Conservation (phyloP, 2,797 vertebrate genomes). For the Hydrolagus colliei region DNA sequence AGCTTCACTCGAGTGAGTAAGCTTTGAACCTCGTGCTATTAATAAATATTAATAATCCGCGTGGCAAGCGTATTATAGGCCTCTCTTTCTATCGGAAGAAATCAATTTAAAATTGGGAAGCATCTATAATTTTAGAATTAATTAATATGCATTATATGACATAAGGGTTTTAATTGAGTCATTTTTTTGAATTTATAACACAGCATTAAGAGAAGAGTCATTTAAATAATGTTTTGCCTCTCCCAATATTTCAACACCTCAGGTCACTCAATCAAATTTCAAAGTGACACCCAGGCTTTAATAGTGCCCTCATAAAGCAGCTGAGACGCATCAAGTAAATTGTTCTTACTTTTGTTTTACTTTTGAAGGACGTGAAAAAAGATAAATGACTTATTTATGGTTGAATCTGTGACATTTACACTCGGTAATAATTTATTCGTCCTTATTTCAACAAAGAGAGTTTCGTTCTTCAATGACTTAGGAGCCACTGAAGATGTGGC, state of each 20-base stretch:
- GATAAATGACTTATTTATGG: conserved; percentile 10
- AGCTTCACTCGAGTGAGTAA: neutral
- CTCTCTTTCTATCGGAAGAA: conserved; percentile 18
- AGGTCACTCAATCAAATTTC: neutral
- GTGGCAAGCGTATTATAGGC: conserved; percentile 26
- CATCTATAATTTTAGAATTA: conserved; percentile 9
- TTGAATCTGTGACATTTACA: conserved; percentile 24
- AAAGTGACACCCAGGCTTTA: neutral
- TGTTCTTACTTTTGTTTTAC: neutral
- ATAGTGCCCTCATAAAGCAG: neutral
- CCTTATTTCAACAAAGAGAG: conserved; percentile 16
- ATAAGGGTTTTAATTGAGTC: conserved; percentile 7
- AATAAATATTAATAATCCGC: neutral
- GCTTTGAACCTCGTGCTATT: conserved; percentile 19
- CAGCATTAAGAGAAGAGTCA: neutral
- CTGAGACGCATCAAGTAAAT: conserved; percentile 18
- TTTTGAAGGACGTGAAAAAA: neutral
- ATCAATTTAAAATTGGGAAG: conserved; percentile 19
- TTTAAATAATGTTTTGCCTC: conserved; percentile 11
- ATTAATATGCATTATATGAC: conserved; percentile 8
- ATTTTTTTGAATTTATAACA: conserved; percentile 1
- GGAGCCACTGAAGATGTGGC: conserved; percentile 1
- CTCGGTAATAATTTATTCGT: conserved; percentile 21
- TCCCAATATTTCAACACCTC: conserved; percentile 14
- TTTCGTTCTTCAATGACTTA: conserved; percentile 7